These are phyloP conservation scores for Papilio machaon DNA, from an alignment of 1,140 invertebrate genomes.

Conservation along the genomic window DNA sequence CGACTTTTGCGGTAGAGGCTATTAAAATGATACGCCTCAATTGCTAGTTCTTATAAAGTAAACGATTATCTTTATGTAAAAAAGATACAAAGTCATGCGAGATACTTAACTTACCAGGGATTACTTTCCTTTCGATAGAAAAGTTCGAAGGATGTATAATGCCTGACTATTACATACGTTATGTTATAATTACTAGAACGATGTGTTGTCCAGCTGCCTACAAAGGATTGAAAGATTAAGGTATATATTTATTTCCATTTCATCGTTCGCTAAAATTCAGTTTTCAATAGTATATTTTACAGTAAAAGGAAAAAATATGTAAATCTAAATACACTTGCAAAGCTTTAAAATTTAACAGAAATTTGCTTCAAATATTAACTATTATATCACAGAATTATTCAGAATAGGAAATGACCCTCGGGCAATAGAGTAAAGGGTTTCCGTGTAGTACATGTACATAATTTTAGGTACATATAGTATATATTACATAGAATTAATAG, in stretches of 20 bases:
- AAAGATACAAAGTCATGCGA: neutral
- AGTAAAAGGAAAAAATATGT: neutral
- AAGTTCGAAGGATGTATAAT: neutral
- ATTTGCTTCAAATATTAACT: neutral
- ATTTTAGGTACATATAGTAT: neutral
- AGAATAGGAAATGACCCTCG: slow-evolving; percentile 11
- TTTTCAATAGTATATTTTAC: neutral
- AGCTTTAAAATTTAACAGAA: neutral
- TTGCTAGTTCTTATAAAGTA: slow-evolving; percentile 12
- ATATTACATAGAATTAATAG: neutral
- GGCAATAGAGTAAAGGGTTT: slow-evolving; percentile 11
- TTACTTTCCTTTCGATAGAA: neutral
- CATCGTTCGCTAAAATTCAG: neutral
- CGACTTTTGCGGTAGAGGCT: neutral
- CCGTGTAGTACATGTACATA: neutral
- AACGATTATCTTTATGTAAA: slow-evolving; percentile 11
- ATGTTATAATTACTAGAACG: neutral
- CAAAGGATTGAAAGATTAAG: neutral
- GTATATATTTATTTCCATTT: neutral
- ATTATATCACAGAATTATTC: slow-evolving; percentile 6
- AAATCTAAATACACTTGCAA: neutral
- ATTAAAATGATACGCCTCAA: slow-evolving; percentile 35
- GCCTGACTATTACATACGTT: neutral
- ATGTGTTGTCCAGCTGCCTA: too few relatives aligned
- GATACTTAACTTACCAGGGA: neutral